phyloP scores from a whole-genome alignment of 2,797 vertebrate genomes.

The Micropoecilia bifurca region DNA sequence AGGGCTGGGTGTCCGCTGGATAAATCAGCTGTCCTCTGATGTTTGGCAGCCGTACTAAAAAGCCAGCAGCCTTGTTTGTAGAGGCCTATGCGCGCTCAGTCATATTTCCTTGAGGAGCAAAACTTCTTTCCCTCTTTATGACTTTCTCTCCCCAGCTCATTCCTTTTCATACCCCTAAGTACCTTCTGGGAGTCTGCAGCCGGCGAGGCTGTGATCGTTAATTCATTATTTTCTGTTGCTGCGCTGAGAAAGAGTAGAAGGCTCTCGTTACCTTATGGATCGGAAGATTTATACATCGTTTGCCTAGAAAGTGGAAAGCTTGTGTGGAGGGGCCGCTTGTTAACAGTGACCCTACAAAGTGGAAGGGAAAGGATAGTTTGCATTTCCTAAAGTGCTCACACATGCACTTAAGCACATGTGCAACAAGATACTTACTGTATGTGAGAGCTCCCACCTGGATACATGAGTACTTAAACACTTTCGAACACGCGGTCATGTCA shows the following conservation, averaged over 20 bases:
- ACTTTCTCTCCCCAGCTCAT: slow-evolving; percentile 47
- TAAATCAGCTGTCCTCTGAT: slow-evolving; percentile 81
- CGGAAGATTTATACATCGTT: slow-evolving; percentile 75
- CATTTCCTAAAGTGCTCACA: slow-evolving; percentile 50
- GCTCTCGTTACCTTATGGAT: slow-evolving; percentile 65
- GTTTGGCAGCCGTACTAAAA: slow-evolving; percentile 80
- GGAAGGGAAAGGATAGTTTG: slow-evolving; percentile 62
- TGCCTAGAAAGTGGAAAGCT: slow-evolving; percentile 59
- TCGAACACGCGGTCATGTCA: slow-evolving; percentile 41
- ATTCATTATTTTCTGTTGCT: slow-evolving; percentile 81
- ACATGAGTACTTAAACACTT: slow-evolving; percentile 53
- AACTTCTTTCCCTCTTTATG: slow-evolving; percentile 52
- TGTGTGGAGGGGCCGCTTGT: slow-evolving; percentile 61
- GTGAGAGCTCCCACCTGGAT: slow-evolving; percentile 49
- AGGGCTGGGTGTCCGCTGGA: slow-evolving; percentile 71
- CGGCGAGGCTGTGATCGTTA: slow-evolving; percentile 71
- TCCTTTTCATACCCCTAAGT: slow-evolving; percentile 48
- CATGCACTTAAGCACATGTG: slow-evolving; percentile 22
- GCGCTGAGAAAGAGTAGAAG: slow-evolving; percentile 60
- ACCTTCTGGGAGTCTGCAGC: slow-evolving; percentile 70
- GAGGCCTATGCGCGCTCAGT: slow-evolving; percentile 73
- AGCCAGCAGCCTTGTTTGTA: slow-evolving; percentile 73
- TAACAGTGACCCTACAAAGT: slow-evolving; percentile 67
- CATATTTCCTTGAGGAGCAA: slow-evolving; percentile 76
- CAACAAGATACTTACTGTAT: slow-evolving; percentile 41